Conservation (phyloP, 2,113 vertebrate species). For the Chinchilla lanigera region DNA sequence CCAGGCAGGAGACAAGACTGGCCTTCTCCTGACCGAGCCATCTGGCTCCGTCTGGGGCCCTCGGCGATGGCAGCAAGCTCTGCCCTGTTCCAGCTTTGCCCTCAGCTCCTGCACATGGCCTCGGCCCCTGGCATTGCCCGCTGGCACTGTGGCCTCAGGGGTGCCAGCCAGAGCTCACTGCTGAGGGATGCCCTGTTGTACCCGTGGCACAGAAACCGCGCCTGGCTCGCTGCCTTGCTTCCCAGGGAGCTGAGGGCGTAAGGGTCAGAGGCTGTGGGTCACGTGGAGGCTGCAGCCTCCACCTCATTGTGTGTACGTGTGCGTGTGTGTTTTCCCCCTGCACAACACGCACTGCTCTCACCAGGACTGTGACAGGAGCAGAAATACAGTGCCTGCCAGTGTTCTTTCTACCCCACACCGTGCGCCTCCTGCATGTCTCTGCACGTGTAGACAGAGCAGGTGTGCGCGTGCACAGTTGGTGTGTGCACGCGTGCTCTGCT, state of each 20-base stretch:
- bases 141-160: background rate
- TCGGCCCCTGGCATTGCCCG: background rate
- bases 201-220: background rate
- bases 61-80: background rate
- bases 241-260: background rate
- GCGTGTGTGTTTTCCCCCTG: background rate
- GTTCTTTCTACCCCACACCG: background rate
- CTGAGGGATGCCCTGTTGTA: background rate
- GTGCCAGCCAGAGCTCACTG: fast-evolving
- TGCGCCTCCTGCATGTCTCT: background rate
- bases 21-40: background rate
- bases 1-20: background rate
- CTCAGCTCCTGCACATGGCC: background rate
- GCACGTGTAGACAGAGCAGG: background rate
- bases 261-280: background rate
- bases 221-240: background rate
- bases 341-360: background rate
- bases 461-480: background rate
- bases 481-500: fast-evolving
- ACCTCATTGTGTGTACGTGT: background rate
- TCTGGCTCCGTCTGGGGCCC: background rate
- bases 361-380: background rate
- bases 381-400: fast-evolving
- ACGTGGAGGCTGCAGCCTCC: background rate
- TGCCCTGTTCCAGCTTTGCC: background rate